phyloP scores from a whole-genome alignment of 92 coral and sea anemone genomes.

The Muricea muricata region DNA sequence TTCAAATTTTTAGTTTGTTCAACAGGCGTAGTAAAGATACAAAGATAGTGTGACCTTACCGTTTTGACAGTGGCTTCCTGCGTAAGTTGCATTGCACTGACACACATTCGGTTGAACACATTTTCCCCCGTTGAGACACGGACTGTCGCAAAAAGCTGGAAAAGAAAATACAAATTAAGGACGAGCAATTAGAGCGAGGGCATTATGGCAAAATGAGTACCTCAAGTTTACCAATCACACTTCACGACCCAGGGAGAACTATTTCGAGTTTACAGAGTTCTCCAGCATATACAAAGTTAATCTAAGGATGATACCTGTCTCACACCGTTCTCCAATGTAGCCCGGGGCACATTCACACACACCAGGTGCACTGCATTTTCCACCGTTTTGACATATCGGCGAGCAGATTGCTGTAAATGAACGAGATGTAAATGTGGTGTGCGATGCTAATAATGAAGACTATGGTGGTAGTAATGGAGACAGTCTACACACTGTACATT shows the following conservation, averaged over 20 bases:
- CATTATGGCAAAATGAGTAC: too few relatives aligned
- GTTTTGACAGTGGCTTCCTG: conserved; percentile 40
- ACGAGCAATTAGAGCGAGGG: too few relatives aligned
- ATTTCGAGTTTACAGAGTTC: not conserved
- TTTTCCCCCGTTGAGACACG: conserved; percentile 85
- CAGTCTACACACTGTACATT: too few relatives aligned
- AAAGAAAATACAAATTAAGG: not conserved
- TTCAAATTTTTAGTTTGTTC: too few relatives aligned
- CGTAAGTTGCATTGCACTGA: conserved; percentile 28
- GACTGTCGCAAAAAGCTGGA: conserved; percentile 76
- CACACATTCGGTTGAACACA: conserved; percentile 78
- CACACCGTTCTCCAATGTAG: conserved; percentile 38
- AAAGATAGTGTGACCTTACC: not conserved
- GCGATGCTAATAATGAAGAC: not conserved
- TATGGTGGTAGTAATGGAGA: not conserved
- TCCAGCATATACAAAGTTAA: not conserved
- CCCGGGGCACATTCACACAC: conserved; percentile 57
- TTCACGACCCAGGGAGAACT: not conserved
- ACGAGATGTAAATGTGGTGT: not conserved
- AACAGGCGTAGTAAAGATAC: too few relatives aligned
- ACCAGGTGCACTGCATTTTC: conserved; percentile 59
- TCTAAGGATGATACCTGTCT: conserved; percentile 41
- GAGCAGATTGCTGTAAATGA: conserved; percentile 64
- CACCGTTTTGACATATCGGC: conserved; percentile 73
- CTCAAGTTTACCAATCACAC: too few relatives aligned